These are phyloP conservation scores for Tragelaphus strepsiceros DNA, from an alignment of 2,113 vertebrate genomes.

Conservation along the genomic window DNA sequence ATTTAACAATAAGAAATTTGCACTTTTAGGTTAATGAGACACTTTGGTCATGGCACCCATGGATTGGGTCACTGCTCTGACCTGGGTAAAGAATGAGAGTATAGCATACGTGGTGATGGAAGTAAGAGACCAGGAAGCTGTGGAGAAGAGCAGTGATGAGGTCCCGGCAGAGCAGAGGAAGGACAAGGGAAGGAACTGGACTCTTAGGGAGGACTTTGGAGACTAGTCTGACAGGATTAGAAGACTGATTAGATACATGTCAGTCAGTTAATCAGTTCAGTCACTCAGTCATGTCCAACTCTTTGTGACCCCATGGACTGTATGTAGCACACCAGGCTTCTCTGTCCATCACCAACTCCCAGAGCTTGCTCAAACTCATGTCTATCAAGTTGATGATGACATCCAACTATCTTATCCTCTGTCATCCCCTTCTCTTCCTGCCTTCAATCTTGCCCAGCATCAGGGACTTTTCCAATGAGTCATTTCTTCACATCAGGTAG, in stretches of 20 bases:
- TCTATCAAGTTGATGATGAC: not conserved
- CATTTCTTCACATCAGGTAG: not conserved
- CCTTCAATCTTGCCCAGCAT: not conserved
- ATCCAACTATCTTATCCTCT: not conserved
- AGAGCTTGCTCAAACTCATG: not conserved
- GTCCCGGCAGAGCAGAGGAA: not conserved
- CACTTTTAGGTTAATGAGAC: not conserved
- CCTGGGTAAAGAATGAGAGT: not conserved
- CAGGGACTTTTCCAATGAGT: not conserved
- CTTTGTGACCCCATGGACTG: too few species aligned
- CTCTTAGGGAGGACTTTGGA: not conserved
- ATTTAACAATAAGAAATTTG: not conserved
- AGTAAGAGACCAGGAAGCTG: not conserved
- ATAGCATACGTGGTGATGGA: not conserved
- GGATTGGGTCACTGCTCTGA: not conserved
- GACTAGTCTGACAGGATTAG: not conserved
- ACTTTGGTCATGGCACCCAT: not conserved
- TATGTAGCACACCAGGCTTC: too few species aligned
- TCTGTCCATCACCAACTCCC: too few species aligned
- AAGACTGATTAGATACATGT: not conserved
- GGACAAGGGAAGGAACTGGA: fast-evolving
- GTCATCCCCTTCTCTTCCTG: not conserved
- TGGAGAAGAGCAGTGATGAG: not conserved
- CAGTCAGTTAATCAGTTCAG: too few species aligned
- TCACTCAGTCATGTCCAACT: too few species aligned